A percentile compares a stretch with the other conserved stretches of the same genome.
phyloP scores from a whole-genome alignment of 2,113 vertebrate genomes.

The Pogona vitticeps region DNA sequence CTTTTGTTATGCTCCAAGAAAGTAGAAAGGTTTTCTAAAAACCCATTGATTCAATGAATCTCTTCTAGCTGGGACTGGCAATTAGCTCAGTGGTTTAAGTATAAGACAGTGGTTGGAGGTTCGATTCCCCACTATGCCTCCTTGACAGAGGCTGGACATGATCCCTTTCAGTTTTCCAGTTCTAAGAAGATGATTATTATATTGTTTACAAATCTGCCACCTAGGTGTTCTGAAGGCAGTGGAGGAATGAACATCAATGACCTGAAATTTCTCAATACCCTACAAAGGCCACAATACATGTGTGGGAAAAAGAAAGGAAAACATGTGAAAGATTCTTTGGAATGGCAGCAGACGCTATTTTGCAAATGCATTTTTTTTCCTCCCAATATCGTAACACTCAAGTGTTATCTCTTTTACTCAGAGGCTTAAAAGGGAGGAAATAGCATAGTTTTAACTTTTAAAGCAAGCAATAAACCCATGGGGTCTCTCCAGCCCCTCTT shows the following conservation, averaged over 20 bases:
- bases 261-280: background rate
- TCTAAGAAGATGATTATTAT: too few species aligned
- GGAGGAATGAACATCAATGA: background rate
- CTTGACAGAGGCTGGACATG: too few species aligned
- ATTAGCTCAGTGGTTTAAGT: too few species aligned
- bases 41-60: too few species aligned
- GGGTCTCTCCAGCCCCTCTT: constrained; percentile 27
- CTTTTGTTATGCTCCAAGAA: too few species aligned
- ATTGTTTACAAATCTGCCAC: too few species aligned
- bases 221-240: too few species aligned
- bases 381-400: constrained; percentile 68
- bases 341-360: constrained; percentile 49
- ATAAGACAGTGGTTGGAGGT: too few species aligned
- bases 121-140: too few species aligned
- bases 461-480: constrained; percentile 64
- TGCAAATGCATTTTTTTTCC: constrained; percentile 51
- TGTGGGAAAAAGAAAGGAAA: constrained; percentile 20
- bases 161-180: too few species aligned
- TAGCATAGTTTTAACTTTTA: constrained; percentile 57
- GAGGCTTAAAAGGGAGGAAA: constrained; percentile 79
- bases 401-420: constrained; percentile 73
- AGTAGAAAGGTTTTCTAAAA: too few species aligned
- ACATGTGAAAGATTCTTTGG: constrained; percentile 46
- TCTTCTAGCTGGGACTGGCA: too few species aligned
- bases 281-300: background rate